Conservation (phyloP, 2,888 invertebrate genomes). For the Sphaerophoria rueppellii region DNA sequence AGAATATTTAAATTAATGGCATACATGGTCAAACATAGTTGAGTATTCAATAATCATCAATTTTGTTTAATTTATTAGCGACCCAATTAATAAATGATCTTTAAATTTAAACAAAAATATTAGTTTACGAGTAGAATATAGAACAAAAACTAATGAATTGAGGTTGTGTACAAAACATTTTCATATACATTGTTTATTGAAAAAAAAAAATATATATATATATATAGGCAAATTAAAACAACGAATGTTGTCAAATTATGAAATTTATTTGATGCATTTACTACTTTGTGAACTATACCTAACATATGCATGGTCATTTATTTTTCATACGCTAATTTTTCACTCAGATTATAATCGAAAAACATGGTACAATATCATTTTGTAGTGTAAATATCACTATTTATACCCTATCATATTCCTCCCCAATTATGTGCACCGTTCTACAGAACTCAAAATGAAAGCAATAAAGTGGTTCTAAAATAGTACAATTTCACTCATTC, state of each 20-base stretch:
- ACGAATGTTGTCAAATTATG: too few species aligned
- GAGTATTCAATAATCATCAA: constrained; percentile 13
- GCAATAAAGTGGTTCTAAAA: neutral
- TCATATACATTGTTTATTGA: constrained; percentile 10
- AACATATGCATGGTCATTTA: neutral
- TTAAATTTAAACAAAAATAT: constrained; percentile 37
- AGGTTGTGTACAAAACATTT: neutral
- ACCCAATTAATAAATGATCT: constrained; percentile 58
- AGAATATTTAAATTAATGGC: too few species aligned
- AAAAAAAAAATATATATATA: too few species aligned
- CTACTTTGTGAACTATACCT: too few species aligned
- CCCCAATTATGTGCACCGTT: constrained; percentile 12
- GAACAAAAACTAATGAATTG: constrained; percentile 1
- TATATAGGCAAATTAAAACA: constrained; percentile 36
- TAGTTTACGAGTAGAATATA: constrained; percentile 5
- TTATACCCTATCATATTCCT: constrained; percentile 45
- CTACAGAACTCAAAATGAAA: neutral
- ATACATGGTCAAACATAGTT: neutral
- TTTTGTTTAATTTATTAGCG: constrained; percentile 13
- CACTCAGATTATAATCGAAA: constrained; percentile 25
- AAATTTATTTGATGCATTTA: too few species aligned
- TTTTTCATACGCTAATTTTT: constrained; percentile 19
- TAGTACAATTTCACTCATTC: constrained; percentile 35
- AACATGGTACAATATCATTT: constrained; percentile 7
- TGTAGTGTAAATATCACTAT: constrained; percentile 35